Conservation (phyloP, 2,113 vertebrate genomes). For the Pan troglodytes region NHGRI_mPanTro3-v2.1_pri NC_072409.2:20841001-20841500, state of each 20-base stretch:
- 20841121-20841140: neutral
- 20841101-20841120: neutral
- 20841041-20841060: neutral
- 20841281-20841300: neutral
- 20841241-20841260: accelerated
- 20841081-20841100: neutral
- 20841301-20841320: neutral
- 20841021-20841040: neutral
- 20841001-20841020: neutral
- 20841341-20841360: neutral
- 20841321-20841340: neutral
- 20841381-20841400: neutral
- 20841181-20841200: neutral
- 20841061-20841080: neutral
- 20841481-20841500: neutral
- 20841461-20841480: neutral
- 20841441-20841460: neutral
- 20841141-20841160: neutral
- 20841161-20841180: neutral
- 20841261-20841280: accelerated
- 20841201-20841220: neutral
- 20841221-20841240: accelerated
- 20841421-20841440: neutral
- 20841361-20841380: neutral
- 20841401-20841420: neutral